These are phyloP conservation scores for Heliocidaris tuberculata DNA, from an alignment of 35 echinoderm and acorn worm species.

Conservation along the genomic window DNA sequence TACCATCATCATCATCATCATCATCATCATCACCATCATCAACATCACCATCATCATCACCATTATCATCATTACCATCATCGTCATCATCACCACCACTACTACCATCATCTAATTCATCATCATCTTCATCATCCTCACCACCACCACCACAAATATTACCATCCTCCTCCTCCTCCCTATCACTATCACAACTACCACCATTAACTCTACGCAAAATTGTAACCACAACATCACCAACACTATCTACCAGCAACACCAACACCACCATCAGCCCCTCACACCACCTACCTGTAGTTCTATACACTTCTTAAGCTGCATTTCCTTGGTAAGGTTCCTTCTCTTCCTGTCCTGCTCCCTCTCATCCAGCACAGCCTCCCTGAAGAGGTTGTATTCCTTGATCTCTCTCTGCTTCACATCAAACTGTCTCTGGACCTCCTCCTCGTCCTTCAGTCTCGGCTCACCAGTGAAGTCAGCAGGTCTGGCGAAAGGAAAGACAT, in stretches of 20 bases:
- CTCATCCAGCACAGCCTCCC: constrained; percentile 69
- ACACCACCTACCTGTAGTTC: constrained; percentile 67
- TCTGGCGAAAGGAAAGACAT: constrained; percentile 50
- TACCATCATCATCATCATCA: not conserved
- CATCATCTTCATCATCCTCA: too few relatives aligned
- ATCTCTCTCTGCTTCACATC: constrained; percentile 67
- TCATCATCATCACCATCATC: not conserved
- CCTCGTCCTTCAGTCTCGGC: constrained; percentile 79
- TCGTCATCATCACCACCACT: not conserved
- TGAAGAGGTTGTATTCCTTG: constrained; percentile 69
- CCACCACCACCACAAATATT: not conserved
- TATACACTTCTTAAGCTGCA: constrained; percentile 83
- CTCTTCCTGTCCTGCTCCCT: constrained; percentile 82
- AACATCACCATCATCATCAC: not conserved
- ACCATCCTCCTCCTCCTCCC: not conserved
- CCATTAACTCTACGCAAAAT: not conserved
- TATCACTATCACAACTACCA: not conserved
- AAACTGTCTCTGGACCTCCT: constrained; percentile 78
- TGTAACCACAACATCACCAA: too few relatives aligned
- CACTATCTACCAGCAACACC: too few relatives aligned
- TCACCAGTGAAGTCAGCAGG: constrained; percentile 66
- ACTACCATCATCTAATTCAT: too few relatives aligned
- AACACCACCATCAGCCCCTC: too few relatives aligned
- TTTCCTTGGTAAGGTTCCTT: constrained; percentile 82
- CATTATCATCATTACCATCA: not conserved